These are phyloP conservation scores for Cataglyphis altisquamis DNA, from an alignment of 2,888 invertebrate species.

Conservation along the genomic window DNA sequence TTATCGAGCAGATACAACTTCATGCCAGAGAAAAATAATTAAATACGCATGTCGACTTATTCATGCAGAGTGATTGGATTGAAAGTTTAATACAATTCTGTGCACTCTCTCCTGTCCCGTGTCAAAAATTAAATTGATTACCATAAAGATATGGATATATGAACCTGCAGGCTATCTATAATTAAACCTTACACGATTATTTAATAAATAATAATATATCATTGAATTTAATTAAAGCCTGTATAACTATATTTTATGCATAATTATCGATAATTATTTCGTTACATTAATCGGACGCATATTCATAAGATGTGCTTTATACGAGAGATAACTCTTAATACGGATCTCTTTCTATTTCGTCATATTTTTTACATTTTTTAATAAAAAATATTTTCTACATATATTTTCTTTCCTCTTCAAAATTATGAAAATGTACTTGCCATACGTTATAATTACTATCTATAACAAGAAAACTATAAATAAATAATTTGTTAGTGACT, in stretches of 20 bases:
- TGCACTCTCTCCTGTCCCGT: not conserved
- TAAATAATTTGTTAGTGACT: not conserved
- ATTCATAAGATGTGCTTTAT: not conserved
- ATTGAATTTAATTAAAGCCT: slow-evolving; percentile 43
- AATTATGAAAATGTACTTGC: not conserved
- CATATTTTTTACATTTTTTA: not conserved
- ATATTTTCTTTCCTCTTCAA: not conserved
- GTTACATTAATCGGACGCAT: not conserved
- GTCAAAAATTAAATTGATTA: slow-evolving; percentile 31
- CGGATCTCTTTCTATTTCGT: not conserved
- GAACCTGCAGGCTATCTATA: not conserved
- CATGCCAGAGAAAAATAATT: not conserved
- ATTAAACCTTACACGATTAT: slow-evolving; percentile 29
- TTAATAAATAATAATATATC: slow-evolving; percentile 19
- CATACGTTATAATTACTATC: not conserved
- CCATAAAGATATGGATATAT: not conserved
- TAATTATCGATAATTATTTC: slow-evolving; percentile 29
- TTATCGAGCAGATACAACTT: not conserved
- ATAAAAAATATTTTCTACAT: not conserved
- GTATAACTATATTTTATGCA: slow-evolving; percentile 3
- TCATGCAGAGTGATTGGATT: slow-evolving; percentile 19
- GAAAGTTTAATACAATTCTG: slow-evolving; percentile 29
- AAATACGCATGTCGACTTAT: not conserved
- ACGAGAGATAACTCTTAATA: not conserved
- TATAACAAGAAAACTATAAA: not conserved